A percentile compares a stretch with the other conserved stretches of the same genome.
Conservation (phyloP, 2,888 invertebrate genomes). For the Lycia hirtaria region DNA sequence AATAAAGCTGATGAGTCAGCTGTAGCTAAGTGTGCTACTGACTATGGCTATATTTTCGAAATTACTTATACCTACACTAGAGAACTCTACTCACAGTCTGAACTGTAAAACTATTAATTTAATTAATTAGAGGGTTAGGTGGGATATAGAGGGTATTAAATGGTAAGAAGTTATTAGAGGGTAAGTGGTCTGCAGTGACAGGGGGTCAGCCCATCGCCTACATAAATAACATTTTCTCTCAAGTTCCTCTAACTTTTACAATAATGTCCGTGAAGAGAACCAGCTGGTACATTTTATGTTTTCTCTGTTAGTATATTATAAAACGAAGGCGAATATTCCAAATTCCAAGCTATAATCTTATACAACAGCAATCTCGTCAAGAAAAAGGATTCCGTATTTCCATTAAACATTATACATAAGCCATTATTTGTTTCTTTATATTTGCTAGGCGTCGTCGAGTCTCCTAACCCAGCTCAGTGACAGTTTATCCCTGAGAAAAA, state of each 20-base stretch:
- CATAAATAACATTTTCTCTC: background rate
- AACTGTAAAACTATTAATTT: no score
- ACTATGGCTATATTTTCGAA: background rate
- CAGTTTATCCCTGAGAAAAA: slow-evolving; percentile 35
- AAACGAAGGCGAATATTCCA: background rate
- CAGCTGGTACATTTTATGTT: no score
- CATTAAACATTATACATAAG: slow-evolving; percentile 21
- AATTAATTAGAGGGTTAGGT: no score
- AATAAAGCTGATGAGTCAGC: slow-evolving; percentile 12
- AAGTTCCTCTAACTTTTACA: no score
- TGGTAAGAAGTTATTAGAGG: no score
- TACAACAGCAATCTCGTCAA: background rate
- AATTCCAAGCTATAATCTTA: background rate
- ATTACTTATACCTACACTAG: no score
- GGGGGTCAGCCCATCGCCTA: background rate
- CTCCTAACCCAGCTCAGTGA: slow-evolving; percentile 30
- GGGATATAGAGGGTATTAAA: no score
- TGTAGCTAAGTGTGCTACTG: background rate
- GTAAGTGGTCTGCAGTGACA: no score
- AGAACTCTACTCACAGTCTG: no score
- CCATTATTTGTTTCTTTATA: slow-evolving; percentile 21
- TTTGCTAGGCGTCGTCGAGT: slow-evolving; percentile 10
- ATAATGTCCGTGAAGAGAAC: no score
- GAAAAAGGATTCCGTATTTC: slow-evolving; percentile 14
- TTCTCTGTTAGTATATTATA: no score